A percentile compares a stretch with the other conserved stretches of the same genome.
phyloP scores from a whole-genome alignment of 2,888 invertebrate species.

The Aspidiotus rigidus region DNA sequence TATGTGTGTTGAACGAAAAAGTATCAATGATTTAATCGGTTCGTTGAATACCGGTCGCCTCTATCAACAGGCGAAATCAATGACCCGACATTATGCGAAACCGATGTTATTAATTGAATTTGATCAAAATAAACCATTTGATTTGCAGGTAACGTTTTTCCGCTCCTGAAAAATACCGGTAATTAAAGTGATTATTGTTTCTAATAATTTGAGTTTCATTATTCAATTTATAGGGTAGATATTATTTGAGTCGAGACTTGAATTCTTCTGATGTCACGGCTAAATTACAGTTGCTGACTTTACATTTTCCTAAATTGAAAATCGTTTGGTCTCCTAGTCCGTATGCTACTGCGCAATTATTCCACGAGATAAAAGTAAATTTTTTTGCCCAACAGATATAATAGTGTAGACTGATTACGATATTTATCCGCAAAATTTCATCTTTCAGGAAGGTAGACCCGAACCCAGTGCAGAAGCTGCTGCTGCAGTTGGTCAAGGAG shows the following conservation, averaged over 20 bases:
- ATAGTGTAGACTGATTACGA: not conserved
- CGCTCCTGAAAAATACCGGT: not conserved
- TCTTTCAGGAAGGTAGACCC: conserved; percentile 59
- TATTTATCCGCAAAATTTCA: too few relatives aligned
- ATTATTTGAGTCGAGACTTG: conserved; percentile 69
- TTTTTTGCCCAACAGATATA: not conserved
- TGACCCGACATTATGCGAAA: conserved; percentile 78
- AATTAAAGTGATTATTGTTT: not conserved
- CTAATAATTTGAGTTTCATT: conserved; percentile 3
- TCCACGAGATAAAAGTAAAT: conserved; percentile 86
- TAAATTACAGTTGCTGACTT: conserved; percentile 81
- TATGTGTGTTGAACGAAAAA: conserved; percentile 94
- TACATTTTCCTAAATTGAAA: conserved; percentile 87
- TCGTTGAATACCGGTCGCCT: conserved; percentile 89
- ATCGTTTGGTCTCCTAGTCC: conserved; percentile 96
- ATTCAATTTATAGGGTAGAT: conserved; percentile 52
- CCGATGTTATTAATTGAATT: conserved; percentile 92
- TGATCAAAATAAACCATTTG: conserved; percentile 85
- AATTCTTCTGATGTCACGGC: conserved; percentile 70
- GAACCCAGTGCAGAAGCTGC: conserved; percentile 71
- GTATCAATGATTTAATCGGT: conserved; percentile 88
- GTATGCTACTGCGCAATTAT: conserved; percentile 89
- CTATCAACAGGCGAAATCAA: conserved; percentile 85
- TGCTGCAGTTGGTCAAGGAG: conserved; percentile 60
- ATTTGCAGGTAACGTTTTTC: conserved; percentile 60